A percentile compares a stretch with the other conserved stretches of the same genome.
These are phyloP conservation scores for Drosophila lowei DNA, from an alignment of 1,140 invertebrate species.

Conservation along the genomic window DNA sequence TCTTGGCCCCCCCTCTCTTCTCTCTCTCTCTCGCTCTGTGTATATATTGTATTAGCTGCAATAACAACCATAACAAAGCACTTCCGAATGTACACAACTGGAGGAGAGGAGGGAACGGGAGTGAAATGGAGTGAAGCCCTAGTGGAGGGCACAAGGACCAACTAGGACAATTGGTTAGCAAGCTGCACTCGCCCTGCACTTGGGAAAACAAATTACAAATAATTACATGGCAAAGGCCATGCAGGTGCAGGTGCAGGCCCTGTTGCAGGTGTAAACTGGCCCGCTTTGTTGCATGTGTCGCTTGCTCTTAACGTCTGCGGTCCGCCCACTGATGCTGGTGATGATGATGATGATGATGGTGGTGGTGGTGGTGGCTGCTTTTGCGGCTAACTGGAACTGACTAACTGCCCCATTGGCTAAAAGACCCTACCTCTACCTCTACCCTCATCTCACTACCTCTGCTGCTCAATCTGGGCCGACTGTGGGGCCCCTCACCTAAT, in stretches of 20 bases:
- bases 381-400: conserved; percentile 57
- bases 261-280: conserved; percentile 65
- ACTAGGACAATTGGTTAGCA: conserved; percentile 38
- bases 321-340: conserved; percentile 16
- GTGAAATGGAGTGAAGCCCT: no score
- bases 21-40: neutral
- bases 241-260: conserved; percentile 35
- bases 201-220: conserved; percentile 78
- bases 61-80: conserved; percentile 62
- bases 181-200: conserved; percentile 53
- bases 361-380: conserved; percentile 31
- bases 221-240: conserved; percentile 62
- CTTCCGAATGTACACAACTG: conserved; percentile 39
- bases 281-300: conserved; percentile 66
- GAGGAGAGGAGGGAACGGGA: neutral
- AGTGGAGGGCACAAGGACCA: conserved; percentile 2
- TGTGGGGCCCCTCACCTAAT: conserved; percentile 40
- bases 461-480: neutral
- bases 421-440: neutral
- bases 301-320: conserved; percentile 37
- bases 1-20: conserved; percentile 15
- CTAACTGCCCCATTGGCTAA: conserved; percentile 42
- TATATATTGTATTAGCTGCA: conserved; percentile 49
- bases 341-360: conserved; percentile 36
- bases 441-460: no score